Percentiles rank a stretch among this genome's conserved stretches.
Conservation (phyloP, 2,113 vertebrate species). For the Dipodomys stephensi region DNA sequence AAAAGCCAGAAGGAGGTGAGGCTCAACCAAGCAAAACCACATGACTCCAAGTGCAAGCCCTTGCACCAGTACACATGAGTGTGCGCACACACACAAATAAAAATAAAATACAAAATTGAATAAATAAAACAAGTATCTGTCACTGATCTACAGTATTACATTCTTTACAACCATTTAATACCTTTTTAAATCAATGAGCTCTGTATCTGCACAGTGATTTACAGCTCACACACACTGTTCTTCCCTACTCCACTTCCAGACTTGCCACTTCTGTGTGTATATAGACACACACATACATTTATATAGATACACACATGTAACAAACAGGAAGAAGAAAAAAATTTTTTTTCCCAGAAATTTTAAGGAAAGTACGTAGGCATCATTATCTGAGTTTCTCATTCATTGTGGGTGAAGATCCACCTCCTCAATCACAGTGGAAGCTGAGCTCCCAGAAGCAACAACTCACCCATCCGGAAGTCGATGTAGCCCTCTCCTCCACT, state of each 20-base stretch:
- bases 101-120: neutral
- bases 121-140: neutral
- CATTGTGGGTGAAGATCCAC: neutral
- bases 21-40: no score
- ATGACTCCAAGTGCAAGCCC: no score
- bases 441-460: neutral
- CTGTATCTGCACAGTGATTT: neutral
- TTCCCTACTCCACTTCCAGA: neutral
- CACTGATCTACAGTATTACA: neutral
- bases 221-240: neutral
- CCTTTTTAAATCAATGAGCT: neutral
- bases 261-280: neutral
- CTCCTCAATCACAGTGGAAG: neutral
- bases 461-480: conserved; percentile 99
- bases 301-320: no score
- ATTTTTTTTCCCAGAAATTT: neutral
- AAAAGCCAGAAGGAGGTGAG: no score
- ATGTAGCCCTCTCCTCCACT: conserved; percentile 99
- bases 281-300: neutral
- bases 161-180: neutral
- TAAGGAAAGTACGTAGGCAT: neutral
- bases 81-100: neutral
- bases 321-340: neutral
- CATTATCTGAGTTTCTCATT: neutral
- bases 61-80: no score